Conservation (phyloP, 1,140 invertebrate species). For the Mesaphorura yosii region DNA sequence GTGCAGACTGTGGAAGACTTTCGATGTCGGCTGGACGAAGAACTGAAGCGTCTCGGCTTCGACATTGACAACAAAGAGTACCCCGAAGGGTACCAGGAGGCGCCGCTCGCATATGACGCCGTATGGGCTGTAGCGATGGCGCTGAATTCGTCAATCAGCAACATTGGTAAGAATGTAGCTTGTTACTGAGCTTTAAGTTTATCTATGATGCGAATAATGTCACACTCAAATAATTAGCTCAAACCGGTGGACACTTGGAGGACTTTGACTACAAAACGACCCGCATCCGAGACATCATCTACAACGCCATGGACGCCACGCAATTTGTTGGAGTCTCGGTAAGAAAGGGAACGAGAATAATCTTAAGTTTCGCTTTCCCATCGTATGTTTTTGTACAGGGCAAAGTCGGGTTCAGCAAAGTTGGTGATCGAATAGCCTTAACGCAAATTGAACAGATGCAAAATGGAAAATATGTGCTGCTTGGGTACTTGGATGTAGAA, state of each 20-base stretch:
- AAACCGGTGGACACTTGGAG: constrained; percentile 68
- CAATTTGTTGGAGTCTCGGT: constrained; percentile 94
- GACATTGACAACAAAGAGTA: constrained; percentile 68
- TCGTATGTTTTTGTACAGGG: constrained; percentile 49
- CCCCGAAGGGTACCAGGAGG: constrained; percentile 93
- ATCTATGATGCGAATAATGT: constrained; percentile 98
- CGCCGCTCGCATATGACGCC: constrained; percentile 95
- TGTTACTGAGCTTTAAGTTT: constrained; percentile 34
- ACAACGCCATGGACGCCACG: constrained; percentile 92
- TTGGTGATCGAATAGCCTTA: constrained; percentile 95
- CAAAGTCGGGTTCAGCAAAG: constrained; percentile 85
- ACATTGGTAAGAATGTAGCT: neutral
- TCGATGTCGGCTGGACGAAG: constrained; percentile 56
- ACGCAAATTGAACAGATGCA: constrained; percentile 97
- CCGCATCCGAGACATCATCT: constrained; percentile 87
- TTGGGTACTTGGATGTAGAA: constrained; percentile 75
- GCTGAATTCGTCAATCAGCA: too few species aligned
- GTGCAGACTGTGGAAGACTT: constrained; percentile 52
- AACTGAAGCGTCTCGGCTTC: constrained; percentile 61
- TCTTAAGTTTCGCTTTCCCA: too few species aligned
- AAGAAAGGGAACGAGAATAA: too few species aligned
- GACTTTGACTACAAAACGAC: constrained; percentile 97
- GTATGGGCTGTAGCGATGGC: constrained; percentile 93
- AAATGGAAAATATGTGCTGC: constrained; percentile 82
- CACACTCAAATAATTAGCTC: constrained; percentile 73